phyloP scores from a whole-genome alignment of 2,797 vertebrate genomes.

The Chelonia mydas region DNA sequence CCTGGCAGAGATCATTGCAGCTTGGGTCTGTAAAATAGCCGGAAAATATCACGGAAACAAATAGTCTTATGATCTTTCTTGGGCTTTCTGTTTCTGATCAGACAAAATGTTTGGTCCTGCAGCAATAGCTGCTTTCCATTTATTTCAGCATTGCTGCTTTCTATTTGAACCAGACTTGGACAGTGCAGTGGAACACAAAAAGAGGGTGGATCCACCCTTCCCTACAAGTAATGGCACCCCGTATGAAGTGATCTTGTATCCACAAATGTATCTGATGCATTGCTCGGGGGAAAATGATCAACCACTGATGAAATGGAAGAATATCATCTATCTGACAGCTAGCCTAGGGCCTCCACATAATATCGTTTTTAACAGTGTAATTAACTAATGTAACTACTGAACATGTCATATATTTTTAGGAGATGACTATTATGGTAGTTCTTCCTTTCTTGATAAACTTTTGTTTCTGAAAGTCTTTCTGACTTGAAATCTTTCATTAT shows the following conservation, averaged over 20 bases:
- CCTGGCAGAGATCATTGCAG: not conserved
- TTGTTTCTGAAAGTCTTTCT: too few species aligned
- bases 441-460: too few species aligned
- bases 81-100: not conserved
- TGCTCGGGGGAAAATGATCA: not conserved
- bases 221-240: too few species aligned
- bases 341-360: too few species aligned
- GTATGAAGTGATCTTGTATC: not conserved
- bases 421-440: too few species aligned
- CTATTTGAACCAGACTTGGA: not conserved
- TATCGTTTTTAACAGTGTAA: too few species aligned
- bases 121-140: not conserved
- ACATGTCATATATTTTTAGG: too few species aligned
- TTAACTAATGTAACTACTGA: too few species aligned
- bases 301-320: too few species aligned
- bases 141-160: not conserved
- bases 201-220: too few species aligned
- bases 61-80: not conserved
- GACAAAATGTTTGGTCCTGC: not conserved
- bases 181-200: not conserved
- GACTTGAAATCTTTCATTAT: too few species aligned
- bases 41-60: not conserved
- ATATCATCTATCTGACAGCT: too few species aligned
- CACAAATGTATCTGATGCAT: not conserved
- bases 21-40: not conserved